Conservation (phyloP, 2,797 vertebrate species). For the Tympanoctomys barrerae region DNA sequence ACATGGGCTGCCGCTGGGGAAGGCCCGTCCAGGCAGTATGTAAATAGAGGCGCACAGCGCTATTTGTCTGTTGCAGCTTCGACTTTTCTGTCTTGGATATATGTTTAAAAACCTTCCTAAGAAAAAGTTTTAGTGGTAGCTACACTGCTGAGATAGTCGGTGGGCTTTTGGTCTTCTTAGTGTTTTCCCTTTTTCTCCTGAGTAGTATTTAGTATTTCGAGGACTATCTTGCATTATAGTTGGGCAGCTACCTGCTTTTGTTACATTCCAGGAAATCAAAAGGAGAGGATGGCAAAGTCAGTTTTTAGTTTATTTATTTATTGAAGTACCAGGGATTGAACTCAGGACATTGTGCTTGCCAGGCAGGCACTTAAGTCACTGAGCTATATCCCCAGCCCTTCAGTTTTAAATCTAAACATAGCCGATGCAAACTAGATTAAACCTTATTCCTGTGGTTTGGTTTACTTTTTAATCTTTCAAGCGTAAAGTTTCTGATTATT, state of each 20-base stretch:
- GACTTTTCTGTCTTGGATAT: constrained; percentile 3
- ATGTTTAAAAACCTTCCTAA: constrained; percentile 17
- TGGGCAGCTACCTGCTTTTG: constrained; percentile 20
- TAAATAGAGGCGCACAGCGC: not conserved
- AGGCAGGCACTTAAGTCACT: too few species aligned
- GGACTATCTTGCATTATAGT: not conserved
- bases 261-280: not conserved
- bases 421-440: not conserved
- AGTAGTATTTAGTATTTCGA: constrained; percentile 60
- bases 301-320: too few species aligned
- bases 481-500: not conserved
- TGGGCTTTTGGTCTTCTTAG: not conserved
- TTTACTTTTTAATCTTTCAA: constrained; percentile 21
- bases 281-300: constrained; percentile 6
- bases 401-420: constrained; percentile 48
- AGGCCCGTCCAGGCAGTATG: not conserved
- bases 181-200: constrained; percentile 47
- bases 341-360: too few species aligned
- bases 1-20: not conserved
- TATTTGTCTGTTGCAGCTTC: not conserved
- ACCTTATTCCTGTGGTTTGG: not conserved
- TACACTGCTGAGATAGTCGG: not conserved
- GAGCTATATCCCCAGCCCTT: too few species aligned
- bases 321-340: too few species aligned
- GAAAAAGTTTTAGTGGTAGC: not conserved